Base-by-base conservation (phyloP, 1,140 invertebrate genomes). In the Magallana ariakensis region DNA sequence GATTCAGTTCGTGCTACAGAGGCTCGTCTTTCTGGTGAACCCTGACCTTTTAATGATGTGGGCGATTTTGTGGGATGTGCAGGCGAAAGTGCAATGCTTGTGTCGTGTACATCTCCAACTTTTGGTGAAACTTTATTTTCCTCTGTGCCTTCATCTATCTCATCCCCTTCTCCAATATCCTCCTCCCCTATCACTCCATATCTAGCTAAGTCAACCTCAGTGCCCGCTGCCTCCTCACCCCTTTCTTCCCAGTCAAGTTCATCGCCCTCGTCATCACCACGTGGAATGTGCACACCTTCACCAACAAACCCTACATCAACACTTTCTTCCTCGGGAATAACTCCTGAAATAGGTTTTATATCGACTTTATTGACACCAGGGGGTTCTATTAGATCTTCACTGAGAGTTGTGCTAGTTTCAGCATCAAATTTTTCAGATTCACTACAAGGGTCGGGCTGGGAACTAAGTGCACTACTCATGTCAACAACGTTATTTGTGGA, bases 351-450 rank as follows among this genome's bases (percentile, higher is more conserved):
- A 46, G 81, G 70, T 83, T 87, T 87, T 57, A 87, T 87, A 84
- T 84, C 82, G 58, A 80, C 70, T 60, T 62, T 84, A 66, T 81
- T 85, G 75, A 80, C 80, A 19, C 33, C 83, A 55, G 70, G 22
- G 58, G 87, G 56, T 84, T 85, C 83, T 80, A 81, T 60, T n/a
- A 57, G 53, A 58, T 87, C 87, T 84, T 87, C 87, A 87, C 82
- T 87, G 54, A 87, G 57, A 84, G 87, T 87, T 46, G 83, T 87
- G 80, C 82, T 81, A 46, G 87, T 81, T 55, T 84, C 83, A 33
- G 33, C 75, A 60, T 87, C 83, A 54, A 58, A 22, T 22, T 60
- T 60, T 60, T 80, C 83, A 16, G 33, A 16, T n/a, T 53, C 57
- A 55, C 75, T 86, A 26, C 22, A 8, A 82, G 54, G 80, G 54